Base-by-base conservation (phyloP, 2,888 invertebrate genomes). In the Amiota communis region DNA sequence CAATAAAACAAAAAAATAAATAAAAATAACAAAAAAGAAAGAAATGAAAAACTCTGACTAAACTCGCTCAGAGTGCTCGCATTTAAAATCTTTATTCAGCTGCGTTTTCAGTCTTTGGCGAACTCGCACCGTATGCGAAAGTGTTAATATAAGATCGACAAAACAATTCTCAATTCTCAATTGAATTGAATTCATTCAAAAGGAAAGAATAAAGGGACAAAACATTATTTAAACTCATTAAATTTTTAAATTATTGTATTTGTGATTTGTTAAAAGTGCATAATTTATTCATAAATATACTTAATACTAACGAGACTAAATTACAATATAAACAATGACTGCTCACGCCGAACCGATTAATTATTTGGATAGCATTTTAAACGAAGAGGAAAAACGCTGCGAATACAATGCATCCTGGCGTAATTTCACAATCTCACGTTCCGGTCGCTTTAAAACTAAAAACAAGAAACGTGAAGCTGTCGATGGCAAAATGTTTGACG, bases 371-470 rank as follows among this genome's bases (percentile, higher is more conserved):
- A 89, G 87, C 77, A 86, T 89, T 73, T 80, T 89, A 76, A 87
- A 86, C 67, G 89, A 89, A 78, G 89, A 89, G 78, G 89, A 89
- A 77, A 86, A 82, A 75, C 87, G 89, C 13, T 86, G 88, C 72
- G 88, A 89, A 72, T 88, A 87, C 72, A 83, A 86, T 75, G 88
- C 89, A 77, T 88, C 88, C 76, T 87, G 88, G 83, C 85, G 89
- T 70, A 88, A 88, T 80, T 88, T 87, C 81, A 92, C 92, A n/a
- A 92, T 92, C 78, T 92, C 93, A 0, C 88, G 92, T 74, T 93
- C 93, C 49, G 92, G 92, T 3, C 89, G 92, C 78, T 91, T 92
- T 89, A 91, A 90, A 82, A 92, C 92, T 78, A 90, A 91, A 12
- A 91, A 91, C 75, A 92, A 91, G 84, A 91, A 91, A 77, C 88